Conservation (phyloP, 30 jellyfish, hydroid and myxozoan genomes). For the Hydractinia echinata region DNA sequence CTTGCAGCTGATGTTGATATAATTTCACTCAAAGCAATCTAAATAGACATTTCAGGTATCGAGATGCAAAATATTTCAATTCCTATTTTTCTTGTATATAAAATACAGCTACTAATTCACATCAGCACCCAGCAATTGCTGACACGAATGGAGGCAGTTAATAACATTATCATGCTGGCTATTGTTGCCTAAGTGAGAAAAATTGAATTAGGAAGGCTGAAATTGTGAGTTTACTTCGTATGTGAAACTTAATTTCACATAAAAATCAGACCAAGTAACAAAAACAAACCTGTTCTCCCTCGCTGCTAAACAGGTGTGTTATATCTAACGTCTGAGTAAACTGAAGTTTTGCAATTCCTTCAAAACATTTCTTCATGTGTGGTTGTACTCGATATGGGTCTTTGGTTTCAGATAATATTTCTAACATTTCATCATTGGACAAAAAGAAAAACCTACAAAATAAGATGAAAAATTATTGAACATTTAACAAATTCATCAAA, state of each 20-base stretch:
- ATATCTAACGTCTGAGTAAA: constrained; percentile 85
- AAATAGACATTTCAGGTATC: constrained; percentile 5
- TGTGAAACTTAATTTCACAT: too few species aligned
- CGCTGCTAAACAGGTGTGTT: constrained; percentile 92
- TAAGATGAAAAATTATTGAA: too few species aligned
- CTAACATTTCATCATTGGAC: constrained; percentile 95
- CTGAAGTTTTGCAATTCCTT: constrained; percentile 95
- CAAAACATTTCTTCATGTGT: constrained; percentile 94
- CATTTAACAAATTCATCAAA: too few species aligned
- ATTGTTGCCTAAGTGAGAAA: too few species aligned
- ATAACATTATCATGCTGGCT: too few species aligned
- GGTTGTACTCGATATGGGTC: constrained; percentile 99
- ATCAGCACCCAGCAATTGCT: too few species aligned
- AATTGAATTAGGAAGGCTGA: too few species aligned
- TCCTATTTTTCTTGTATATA: too few species aligned
- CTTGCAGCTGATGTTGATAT: constrained; percentile 92
- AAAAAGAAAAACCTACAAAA: constrained; percentile 77
- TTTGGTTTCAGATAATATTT: constrained; percentile 84
- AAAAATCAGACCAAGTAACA: too few species aligned
- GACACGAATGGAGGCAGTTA: too few species aligned
- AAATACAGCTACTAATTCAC: too few species aligned
- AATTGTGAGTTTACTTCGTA: too few species aligned
- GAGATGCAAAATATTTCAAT: background rate
- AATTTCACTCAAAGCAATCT: constrained; percentile 75
- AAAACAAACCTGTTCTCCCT: constrained; percentile 70